phyloP scores from a whole-genome alignment of 2,113 vertebrate genomes.

The Synchiropus splendidus region DNA sequence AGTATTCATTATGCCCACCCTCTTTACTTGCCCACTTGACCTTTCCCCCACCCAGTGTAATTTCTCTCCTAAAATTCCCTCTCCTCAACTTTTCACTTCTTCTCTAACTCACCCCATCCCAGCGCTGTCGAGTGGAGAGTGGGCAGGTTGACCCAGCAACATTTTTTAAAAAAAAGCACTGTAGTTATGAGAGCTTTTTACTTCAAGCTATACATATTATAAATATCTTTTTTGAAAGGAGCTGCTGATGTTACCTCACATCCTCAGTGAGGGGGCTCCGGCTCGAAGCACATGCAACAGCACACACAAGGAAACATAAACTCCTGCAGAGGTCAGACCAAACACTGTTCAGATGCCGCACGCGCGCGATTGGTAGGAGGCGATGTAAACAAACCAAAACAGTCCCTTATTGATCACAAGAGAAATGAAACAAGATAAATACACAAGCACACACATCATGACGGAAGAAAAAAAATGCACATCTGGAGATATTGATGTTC shows the following conservation, averaged over 20 bases:
- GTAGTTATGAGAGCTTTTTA: conserved; percentile 51
- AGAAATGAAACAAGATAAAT: too few relatives aligned
- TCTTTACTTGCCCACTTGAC: too few relatives aligned
- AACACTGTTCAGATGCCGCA: conserved; percentile 1
- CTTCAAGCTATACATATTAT: conserved; percentile 46
- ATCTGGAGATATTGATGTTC: too few relatives aligned
- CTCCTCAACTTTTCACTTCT: conserved; percentile 29
- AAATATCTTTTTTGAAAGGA: not conserved
- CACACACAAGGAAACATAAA: conserved; percentile 18
- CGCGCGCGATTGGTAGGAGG: not conserved
- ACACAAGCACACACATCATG: too few relatives aligned
- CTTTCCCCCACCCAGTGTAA: too few relatives aligned
- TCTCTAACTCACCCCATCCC: conserved; percentile 39
- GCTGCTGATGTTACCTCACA: conserved; percentile 42
- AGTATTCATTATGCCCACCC: too few relatives aligned
- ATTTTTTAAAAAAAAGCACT: conserved; percentile 32
- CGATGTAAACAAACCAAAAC: too few relatives aligned
- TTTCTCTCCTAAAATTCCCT: conserved; percentile 13
- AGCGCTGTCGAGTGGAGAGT: conserved; percentile 54
- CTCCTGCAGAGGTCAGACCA: conserved; percentile 20
- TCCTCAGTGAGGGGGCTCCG: conserved; percentile 46
- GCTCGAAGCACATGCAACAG: conserved; percentile 20
- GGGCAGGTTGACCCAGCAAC: conserved; percentile 56
- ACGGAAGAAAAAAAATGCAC: too few relatives aligned
- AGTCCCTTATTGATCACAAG: too few relatives aligned